Evolutionary conservation across 2,113 vertebrate genomes (phyloP).

Genomic region (Romanogobio albipinnatus): DNA sequence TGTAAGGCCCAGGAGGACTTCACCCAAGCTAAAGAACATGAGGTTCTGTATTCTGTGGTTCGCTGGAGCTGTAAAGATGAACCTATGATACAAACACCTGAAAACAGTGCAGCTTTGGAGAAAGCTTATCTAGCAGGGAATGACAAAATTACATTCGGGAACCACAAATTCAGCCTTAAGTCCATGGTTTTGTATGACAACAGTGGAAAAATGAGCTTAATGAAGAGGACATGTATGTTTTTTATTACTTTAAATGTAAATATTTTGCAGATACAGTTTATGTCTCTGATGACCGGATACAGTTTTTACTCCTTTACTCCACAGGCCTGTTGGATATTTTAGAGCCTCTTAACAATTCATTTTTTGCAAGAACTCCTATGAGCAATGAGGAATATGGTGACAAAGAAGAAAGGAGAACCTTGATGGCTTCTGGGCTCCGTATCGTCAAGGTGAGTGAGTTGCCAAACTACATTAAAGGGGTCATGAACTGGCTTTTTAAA

Average conservation of each 20-base stretch:
- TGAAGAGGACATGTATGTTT: conserved; percentile 56
- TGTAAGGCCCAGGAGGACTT: conserved; percentile 71
- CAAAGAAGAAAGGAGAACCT: conserved; percentile 24
- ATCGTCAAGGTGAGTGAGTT: conserved; percentile 76
- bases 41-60: conserved; percentile 64
- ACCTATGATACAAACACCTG: conserved; percentile 18
- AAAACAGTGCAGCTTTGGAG: conserved; percentile 49
- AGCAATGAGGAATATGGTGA: accelerated
- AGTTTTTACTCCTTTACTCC: not conserved
- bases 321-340: not conserved
- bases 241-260: not conserved
- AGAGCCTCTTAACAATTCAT: accelerated
- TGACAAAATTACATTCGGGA: not conserved
- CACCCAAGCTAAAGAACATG: conserved; percentile 55
- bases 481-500: no score
- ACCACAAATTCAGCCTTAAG: not conserved
- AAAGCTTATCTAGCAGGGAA: conserved; percentile 32
- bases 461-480: not conserved
- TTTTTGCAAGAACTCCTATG: not conserved
- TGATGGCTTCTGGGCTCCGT: conserved; percentile 58
- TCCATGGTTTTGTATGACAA: not conserved
- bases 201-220: accelerated
- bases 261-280: not conserved
- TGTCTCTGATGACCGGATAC: not conserved
- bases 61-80: conserved; percentile 56